Base-by-base conservation (phyloP, 1,140 invertebrate genomes). In the Phenacoccus solenopsis region DNA sequence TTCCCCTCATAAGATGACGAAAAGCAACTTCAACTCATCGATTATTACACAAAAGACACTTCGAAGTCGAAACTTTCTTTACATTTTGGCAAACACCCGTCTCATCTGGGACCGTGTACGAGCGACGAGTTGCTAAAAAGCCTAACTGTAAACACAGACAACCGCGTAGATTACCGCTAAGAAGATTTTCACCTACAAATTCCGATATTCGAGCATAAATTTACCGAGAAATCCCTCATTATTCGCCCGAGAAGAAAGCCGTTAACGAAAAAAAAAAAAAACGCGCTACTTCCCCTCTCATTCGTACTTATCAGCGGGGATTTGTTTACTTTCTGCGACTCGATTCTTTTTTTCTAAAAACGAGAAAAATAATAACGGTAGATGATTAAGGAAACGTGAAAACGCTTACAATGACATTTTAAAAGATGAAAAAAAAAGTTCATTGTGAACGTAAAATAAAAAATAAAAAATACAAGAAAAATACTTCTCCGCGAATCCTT, bases 371-470 rank as follows among this genome's bases (percentile, higher is more conserved):
- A 49, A 49, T 49, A 49, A 49, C 38, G 38, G 38, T 49, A 49
- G 38, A 49, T 49, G 16, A 49, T 49, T 49, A 49, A 49, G 38
- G 38, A 49, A 49, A 49, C 38, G 38, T 49, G 38, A 49, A 49
- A 49, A 49, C 38, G 38, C 38, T 49, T 49, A 49, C 38, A 49
- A 49, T 49, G 38, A 49, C 38, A 49, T 49, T 49, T 49, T 49
- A 49, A 49, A 49, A 49, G 38, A 49, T 16, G 38, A 49, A 16
- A n/a, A 49, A n/a, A 49, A 49, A 49, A 49, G 38, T 49, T 49
- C 38, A 49, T 49, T 49, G 38, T 49, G 38, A 49, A 49, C 38
- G 38, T 16, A 49, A 49, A 49, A 49, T 16, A 16, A 49, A 9
- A 49, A 9, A 49, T 16, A 49, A n/a, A 49, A 16, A 32, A 32